A percentile compares a stretch with the other conserved stretches of the same genome.
These are phyloP conservation scores for Balanococcus diminutus DNA, from an alignment of 2,888 invertebrate species.

Conservation along the genomic window DNA sequence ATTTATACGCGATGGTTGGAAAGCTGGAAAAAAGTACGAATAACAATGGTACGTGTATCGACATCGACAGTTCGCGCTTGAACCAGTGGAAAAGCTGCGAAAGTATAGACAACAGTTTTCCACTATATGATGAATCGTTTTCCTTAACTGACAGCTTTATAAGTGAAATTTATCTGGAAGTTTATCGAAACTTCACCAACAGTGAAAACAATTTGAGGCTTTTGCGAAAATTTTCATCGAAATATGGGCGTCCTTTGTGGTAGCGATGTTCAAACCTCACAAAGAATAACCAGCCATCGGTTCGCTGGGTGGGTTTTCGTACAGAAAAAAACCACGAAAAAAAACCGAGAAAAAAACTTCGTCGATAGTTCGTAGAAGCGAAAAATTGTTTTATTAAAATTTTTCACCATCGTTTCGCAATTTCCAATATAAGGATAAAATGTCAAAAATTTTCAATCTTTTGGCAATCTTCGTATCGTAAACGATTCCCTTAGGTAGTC, in stretches of 20 bases:
- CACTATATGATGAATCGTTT: conserved; percentile 29
- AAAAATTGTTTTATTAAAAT: conserved; percentile 1
- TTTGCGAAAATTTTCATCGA: conserved; percentile 34
- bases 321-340: neutral
- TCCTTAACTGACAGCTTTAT: conserved; percentile 37
- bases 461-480: neutral
- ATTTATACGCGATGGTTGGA: neutral
- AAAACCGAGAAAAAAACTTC: neutral
- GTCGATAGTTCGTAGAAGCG: neutral
- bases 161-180: conserved; percentile 37
- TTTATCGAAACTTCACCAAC: conserved; percentile 32
- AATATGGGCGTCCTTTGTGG: conserved; percentile 15
- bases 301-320: neutral
- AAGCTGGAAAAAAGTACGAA: neutral
- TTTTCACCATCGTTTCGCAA: neutral
- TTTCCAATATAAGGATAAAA: neutral
- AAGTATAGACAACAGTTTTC: conserved; percentile 13
- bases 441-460: neutral
- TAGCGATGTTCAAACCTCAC: neutral
- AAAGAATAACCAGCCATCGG: neutral
- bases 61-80: conserved; percentile 13
- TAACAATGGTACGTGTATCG: conserved; percentile 5
- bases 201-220: conserved; percentile 32
- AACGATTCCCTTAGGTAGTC: neutral
- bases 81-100: neutral